Evolutionary conservation across 1,140 invertebrate species (phyloP), one percentile per base, ranked within the genome.

Genomic region (Pinna nobilis): DNA sequence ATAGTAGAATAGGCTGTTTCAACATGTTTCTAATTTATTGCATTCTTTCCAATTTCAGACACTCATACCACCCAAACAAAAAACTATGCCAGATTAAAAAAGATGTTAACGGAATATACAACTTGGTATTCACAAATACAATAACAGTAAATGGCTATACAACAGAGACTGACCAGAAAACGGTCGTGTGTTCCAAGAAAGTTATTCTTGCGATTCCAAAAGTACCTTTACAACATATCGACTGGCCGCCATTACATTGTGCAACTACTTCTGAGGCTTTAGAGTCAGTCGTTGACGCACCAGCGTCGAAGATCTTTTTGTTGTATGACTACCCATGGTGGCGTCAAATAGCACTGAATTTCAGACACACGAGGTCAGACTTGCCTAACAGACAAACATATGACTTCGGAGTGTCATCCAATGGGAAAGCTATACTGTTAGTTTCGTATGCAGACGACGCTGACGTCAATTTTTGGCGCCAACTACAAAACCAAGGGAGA

Each of bases 291-390:
- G 15, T 6, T 30, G 51, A 68, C 20, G 37, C 47, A 5, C 20
- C 20, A 20, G 23, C 39, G 2, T 25, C 23, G 1, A 68, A 68
- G 39, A 28, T 68, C 4, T 57, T 35, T n/a, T 23, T 68, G 7
- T 15, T 39, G 6, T 68, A 68, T 28, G 25, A 57, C 37, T 68
- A 47, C n/a, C 35, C 66, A 4, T 68, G 66, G 66, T 68, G 66
- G 66, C 51, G 25, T 15, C 5, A 20, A 2, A 20, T 23, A 1
- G 7, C 35, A 4, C 7, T 44, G 4, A 57, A 68, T n/a, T 41
- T 25, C 15, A 30, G 20, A 9, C 49, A 32, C 15, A 44, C 53
- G 20, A 53, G 28, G 7, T 68, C 66, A 4, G 66, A 68, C 35
- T 37, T 39, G 7, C 66, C 53, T 11, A 32, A 57, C 5, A 44